Evolutionary conservation across 2,113 vertebrate species (phyloP), one percentile per base, ranked within the genome.

Genomic region (Semicossyphus pulcher): DNA sequence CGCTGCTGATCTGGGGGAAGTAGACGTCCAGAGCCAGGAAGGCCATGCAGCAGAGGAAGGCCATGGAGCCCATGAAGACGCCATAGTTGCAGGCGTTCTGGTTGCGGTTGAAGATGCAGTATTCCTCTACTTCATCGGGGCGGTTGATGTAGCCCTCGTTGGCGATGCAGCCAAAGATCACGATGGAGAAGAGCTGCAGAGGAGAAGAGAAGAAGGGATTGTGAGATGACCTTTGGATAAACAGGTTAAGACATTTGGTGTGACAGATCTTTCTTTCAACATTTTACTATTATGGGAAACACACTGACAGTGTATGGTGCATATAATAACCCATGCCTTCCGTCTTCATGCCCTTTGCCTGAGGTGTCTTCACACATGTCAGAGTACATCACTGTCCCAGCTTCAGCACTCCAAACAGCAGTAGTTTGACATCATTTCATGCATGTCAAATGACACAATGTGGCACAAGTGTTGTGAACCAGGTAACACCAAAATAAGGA

Each of bases 1-100:
- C 96, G 3, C 97, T 97, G 95, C 96, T 99, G 91, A 99, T 99
- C 92, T 99, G 97, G 0, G 97, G 97, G 88, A 99, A 99, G 91
- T 98, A 96, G 86, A 95, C 92, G 56, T 99, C 97, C 76, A 99
- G 92, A 4, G 95, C 96, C 92, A 99, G 91, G 92, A 98, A 98
- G 39, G 95, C 95, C 87, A 96, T 66, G 88, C 97, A 97, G 92
- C 95, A 96, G 82, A 99, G 92, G 88, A 99, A 98, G 89, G 96
- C 92, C 88, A 98, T 93, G 80, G 96, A 95, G 10, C 97, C 97
- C 94, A 99, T 97, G 0, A 95, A 92, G 77, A 98, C 95, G 1
- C 96, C 97, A 1, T 98, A 99, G 89, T 94, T 95, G 73, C 97
- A 99, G 89, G 97, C 97, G 4, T 93, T 97, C 89, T 91, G 93